Base-by-base conservation (phyloP, 2,113 vertebrate species). In the Nansenia antarctica region DNA sequence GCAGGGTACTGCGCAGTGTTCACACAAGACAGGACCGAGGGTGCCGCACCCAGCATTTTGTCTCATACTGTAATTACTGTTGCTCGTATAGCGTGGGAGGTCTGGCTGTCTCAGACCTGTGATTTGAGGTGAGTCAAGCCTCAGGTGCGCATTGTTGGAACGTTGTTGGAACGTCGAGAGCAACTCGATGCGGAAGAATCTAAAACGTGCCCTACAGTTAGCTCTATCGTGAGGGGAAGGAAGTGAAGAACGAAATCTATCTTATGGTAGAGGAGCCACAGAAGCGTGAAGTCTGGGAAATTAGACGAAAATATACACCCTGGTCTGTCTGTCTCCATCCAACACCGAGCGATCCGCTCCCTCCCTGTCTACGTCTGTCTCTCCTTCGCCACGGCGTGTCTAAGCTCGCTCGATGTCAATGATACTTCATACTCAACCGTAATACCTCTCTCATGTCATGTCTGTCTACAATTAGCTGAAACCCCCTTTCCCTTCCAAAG, bases 101-200 rank as follows among this genome's bases (percentile, higher is more conserved):
- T 75, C 67, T 65, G 61, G 63, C 45, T 64, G 61, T 77, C 73
- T 79, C 61, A 49, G 65, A 69, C 71, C 67, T 81, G 72, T 80
- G 69, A 81, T 85, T 75, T 80, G 65, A 81, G 55, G 76, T 82
- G 84, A 85, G 62, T 88, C 79, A 79, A 73, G 72, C 76, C 77
- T 57, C 82, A 83, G 79, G 82, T 87, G 72, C 73, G 20, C 53
- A 69, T 67, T 45, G 45, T 42, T 15, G 37, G 37, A 42, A 42
- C 18, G 37, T n/a, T n/a, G n/a, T n/a, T n/a, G n/a, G n/a, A 9
- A 15, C 18, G 37, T 15, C 11, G 37, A 42, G 14, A 42, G 37
- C 11, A 42, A 42, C 37, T 15, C 18, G 37, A 42, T 42, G 37
- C 18, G 11, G 37, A 42, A 15, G 37, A 9, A 3, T 42, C 18